Conservation (phyloP, 2,888 invertebrate species). For the Sceliomorpha sp. region DNA sequence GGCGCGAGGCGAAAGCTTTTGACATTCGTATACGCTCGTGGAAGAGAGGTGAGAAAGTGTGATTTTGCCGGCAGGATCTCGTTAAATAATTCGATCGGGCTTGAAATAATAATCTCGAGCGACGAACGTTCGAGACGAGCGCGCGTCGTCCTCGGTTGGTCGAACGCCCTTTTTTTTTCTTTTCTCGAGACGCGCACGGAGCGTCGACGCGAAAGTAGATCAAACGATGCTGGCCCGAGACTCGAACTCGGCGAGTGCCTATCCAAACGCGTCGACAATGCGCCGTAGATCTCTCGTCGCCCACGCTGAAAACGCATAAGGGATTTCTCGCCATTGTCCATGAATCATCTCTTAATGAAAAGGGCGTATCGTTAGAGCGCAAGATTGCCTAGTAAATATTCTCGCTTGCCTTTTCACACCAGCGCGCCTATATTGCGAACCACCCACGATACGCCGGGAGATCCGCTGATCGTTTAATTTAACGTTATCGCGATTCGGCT, state of each 20-base stretch:
- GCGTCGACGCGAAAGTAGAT: slow-evolving; percentile 23
- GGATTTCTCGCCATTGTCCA: slow-evolving; percentile 31
- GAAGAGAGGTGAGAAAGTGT: no score
- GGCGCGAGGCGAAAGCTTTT: no score
- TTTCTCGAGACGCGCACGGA: no score
- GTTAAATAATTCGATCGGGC: no score
- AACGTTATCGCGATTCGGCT: no score
- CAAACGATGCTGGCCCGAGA: slow-evolving; percentile 4
- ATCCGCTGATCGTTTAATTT: no score
- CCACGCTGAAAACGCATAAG: slow-evolving; percentile 26
- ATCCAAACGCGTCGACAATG: slow-evolving; percentile 27
- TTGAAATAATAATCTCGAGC: no score
- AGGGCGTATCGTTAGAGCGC: slow-evolving; percentile 29
- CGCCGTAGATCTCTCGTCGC: slow-evolving; percentile 37
- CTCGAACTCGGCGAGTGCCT: slow-evolving; percentile 13
- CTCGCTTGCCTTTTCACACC: slow-evolving; percentile 7
- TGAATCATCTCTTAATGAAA: slow-evolving; percentile 43
- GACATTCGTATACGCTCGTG: no score
- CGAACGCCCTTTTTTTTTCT: no score
- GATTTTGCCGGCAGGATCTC: no score
- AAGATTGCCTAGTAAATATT: slow-evolving; percentile 24
- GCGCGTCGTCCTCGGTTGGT: no score
- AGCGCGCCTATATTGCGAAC: slow-evolving; percentile 10
- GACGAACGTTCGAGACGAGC: no score
- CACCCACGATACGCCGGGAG: slow-evolving; percentile 9